Conservation (phyloP, 2,888 invertebrate species). For the Pollenia amentaria region DNA sequence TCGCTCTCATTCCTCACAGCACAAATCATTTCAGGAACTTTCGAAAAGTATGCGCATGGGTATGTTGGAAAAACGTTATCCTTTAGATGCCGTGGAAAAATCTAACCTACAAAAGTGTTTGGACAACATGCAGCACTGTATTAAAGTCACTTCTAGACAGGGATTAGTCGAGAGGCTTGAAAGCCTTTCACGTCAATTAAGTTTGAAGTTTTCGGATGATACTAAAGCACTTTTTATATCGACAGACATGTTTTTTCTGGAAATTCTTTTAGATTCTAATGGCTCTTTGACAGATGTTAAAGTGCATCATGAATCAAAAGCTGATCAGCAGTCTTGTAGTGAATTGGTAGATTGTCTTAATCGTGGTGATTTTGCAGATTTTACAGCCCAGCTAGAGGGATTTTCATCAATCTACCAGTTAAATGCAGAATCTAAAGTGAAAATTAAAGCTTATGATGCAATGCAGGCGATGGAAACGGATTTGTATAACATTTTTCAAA, state of each 20-base stretch:
- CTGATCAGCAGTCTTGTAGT: conserved; percentile 93
- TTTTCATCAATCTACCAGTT: conserved; percentile 96
- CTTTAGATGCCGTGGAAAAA: conserved; percentile 93
- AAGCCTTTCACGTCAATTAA: conserved; percentile 94
- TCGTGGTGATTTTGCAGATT: conserved; percentile 95
- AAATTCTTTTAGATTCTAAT: conserved; percentile 93
- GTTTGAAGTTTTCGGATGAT: conserved; percentile 95
- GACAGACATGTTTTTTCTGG: conserved; percentile 98
- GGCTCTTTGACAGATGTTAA: conserved; percentile 95
- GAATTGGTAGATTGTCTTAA: conserved; percentile 94
- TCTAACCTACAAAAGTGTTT: conserved; percentile 94
- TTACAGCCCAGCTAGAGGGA: conserved; percentile 96
- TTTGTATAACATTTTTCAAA: conserved; percentile 91
- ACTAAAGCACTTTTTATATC: conserved; percentile 94
- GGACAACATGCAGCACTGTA: conserved; percentile 96
- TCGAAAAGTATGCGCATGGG: conserved; percentile 95
- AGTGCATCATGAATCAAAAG: conserved; percentile 96
- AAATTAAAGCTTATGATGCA: conserved; percentile 96
- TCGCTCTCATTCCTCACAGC: conserved; percentile 93
- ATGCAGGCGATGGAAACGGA: conserved; percentile 96
- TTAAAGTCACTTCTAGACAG: conserved; percentile 95
- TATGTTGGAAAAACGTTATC: conserved; percentile 94
- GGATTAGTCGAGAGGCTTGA: conserved; percentile 96
- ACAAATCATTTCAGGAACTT: conserved; percentile 92
- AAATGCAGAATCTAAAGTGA: conserved; percentile 97